phyloP scores from a whole-genome alignment of 2,888 invertebrate genomes.

The Frankliniella fusca region DNA sequence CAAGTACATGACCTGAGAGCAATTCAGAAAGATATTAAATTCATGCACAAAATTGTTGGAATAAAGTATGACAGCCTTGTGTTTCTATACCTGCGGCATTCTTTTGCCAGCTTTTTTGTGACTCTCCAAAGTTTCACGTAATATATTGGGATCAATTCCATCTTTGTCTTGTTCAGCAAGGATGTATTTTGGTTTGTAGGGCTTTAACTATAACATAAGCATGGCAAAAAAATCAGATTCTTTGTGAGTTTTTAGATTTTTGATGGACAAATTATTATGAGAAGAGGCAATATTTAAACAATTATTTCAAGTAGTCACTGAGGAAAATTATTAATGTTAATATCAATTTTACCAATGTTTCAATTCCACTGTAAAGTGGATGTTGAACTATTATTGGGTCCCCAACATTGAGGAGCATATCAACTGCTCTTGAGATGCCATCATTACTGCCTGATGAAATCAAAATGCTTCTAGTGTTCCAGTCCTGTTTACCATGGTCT shows the following conservation, averaged over 20 bases:
- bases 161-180: constrained; percentile 65
- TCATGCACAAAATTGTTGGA: constrained; percentile 24
- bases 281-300: too few species aligned
- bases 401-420: constrained; percentile 64
- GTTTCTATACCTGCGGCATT: constrained; percentile 58
- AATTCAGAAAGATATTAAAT: constrained; percentile 15
- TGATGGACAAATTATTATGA: too few species aligned
- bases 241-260: too few species aligned
- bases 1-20: constrained; percentile 56
- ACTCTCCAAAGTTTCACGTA: constrained; percentile 56
- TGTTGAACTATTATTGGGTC: constrained; percentile 67
- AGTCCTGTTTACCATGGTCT: constrained; percentile 62
- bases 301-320: too few species aligned
- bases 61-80: neutral
- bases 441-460: constrained; percentile 74
- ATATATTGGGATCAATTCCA: constrained; percentile 60
- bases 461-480: constrained; percentile 52
- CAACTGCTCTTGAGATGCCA: constrained; percentile 68
- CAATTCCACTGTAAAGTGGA: constrained; percentile 67
- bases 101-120: constrained; percentile 51
- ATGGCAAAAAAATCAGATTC: neutral
- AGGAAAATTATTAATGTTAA: too few species aligned
- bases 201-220: constrained; percentile 57
- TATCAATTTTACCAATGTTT: constrained; percentile 55
- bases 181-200: constrained; percentile 61